phyloP scores from a whole-genome alignment of 2,797 vertebrate species.

The Menidia menidia region DNA sequence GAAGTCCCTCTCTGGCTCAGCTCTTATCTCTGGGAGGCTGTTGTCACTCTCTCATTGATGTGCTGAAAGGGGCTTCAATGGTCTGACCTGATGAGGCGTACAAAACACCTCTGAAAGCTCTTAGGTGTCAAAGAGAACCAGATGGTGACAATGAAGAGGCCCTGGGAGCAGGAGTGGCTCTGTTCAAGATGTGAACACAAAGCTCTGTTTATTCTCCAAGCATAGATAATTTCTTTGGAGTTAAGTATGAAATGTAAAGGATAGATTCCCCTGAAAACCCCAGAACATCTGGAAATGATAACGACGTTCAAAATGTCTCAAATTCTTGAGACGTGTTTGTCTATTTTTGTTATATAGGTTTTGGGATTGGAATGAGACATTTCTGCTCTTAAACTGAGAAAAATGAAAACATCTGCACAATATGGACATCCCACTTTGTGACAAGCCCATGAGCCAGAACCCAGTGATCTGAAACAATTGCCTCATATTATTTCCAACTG shows the following conservation, averaged over 20 bases:
- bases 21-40: slow-evolving; percentile 78
- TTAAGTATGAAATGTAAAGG: neutral
- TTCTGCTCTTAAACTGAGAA: too few relatives aligned
- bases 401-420: too few relatives aligned
- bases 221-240: slow-evolving; percentile 26
- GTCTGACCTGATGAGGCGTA: slow-evolving; percentile 62
- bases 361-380: neutral
- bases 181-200: slow-evolving; percentile 45
- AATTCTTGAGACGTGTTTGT: neutral
- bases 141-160: slow-evolving; percentile 71
- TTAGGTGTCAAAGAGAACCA: slow-evolving; percentile 68
- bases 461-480: too few relatives aligned
- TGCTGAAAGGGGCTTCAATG: slow-evolving; percentile 73
- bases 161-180: slow-evolving; percentile 37
- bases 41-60: slow-evolving; percentile 80
- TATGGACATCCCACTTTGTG: too few relatives aligned
- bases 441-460: too few relatives aligned
- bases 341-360: neutral
- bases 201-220: slow-evolving; percentile 37
- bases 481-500: too few relatives aligned
- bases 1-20: slow-evolving; percentile 60
- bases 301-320: neutral
- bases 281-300: neutral
- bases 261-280: slow-evolving; percentile 4
- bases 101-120: slow-evolving; percentile 64